Base-by-base conservation (phyloP, 2,797 vertebrate species). In the Bryconaethiops microstoma region DNA sequence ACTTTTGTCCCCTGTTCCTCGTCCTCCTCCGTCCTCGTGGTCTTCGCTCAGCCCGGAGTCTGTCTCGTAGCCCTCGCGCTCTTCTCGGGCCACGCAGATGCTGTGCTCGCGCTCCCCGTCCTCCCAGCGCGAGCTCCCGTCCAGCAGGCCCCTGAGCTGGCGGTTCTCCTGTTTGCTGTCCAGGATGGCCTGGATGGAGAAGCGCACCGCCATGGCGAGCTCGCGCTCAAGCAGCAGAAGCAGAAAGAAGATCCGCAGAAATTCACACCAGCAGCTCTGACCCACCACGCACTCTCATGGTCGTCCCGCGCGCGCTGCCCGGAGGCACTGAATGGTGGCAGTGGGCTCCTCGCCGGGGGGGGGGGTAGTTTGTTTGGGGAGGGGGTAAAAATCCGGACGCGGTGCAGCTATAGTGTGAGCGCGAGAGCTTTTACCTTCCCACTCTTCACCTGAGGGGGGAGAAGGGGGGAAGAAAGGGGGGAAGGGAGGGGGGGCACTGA, bases 161-260 rank as follows among this genome's bases (percentile, higher is more conserved):
- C 93, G 81, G 57, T 87, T 91, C 74, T 96, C 94, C 87, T 97
- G 96, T 89, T 97, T 98, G 89, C 95, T 96, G 93, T 97, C 96
- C 82, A 99, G 93, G 89, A 99, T 98, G 82, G 97, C 97, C 90
- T 99, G 97, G 91, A 99, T 99, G 65, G 97, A 98, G 90, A 99
- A 99, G 86, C 96, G 96, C 86, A 97, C 93, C 82, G 97, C 96
- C 97, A 98, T 99, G 85, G 92, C 92, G 77, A 86, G 63, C 54
- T 50, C 48, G 10, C 48, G 9, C 12, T 50, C 48, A 12, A 10
- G 10, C 9, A 50, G 48, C 48, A 13, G 48, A 8, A 50, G 42
- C 42, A 42, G 42, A 29, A 29, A 29, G 29, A 29, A 29, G 29
- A 29, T 29, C 29, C 29, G 29, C 29, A 29, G 29, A 29, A 29